Evolutionary conservation across 2,888 invertebrate species (phyloP).

Genomic region (Pediacus dermestoides): DNA sequence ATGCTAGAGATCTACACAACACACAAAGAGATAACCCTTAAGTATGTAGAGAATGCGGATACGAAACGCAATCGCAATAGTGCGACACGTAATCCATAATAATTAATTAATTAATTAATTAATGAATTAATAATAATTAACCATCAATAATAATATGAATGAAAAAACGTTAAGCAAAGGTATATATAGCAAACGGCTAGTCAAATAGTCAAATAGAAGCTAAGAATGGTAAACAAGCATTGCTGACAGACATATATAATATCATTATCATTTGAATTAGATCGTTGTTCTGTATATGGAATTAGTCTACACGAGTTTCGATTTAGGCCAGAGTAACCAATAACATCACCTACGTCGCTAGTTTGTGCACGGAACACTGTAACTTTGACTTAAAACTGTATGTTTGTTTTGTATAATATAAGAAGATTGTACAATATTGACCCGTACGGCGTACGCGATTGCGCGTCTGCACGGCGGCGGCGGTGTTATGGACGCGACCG

Average conservation of each 20-base stretch:
- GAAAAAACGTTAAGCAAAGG: conserved; percentile 36
- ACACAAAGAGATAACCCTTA: conserved; percentile 51
- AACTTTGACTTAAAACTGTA: conserved; percentile 31
- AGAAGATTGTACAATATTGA: conserved; percentile 34
- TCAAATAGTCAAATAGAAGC: conserved; percentile 46
- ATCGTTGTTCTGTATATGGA: conserved; percentile 53
- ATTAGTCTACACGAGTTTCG: conserved; percentile 52
- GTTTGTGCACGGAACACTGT: conserved; percentile 39
- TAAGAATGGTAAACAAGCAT: conserved; percentile 48
- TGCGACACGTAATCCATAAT: conserved; percentile 45
- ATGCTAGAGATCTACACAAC: conserved; percentile 51
- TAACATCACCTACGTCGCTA: conserved; percentile 44
- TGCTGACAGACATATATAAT: conserved; percentile 47
- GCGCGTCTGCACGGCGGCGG: conserved; percentile 22
- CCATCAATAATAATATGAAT: conserved; percentile 32
- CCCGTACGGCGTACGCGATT: conserved; percentile 30
- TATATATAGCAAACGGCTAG: conserved; percentile 44
- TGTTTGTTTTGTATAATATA: too few species aligned
- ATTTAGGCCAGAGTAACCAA: conserved; percentile 50
- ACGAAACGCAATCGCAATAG: conserved; percentile 6
- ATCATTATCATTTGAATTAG: conserved; percentile 47
- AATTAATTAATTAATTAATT: conserved; percentile 38
- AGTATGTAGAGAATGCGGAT: conserved; percentile 38
- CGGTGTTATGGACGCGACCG: conserved; percentile 16
- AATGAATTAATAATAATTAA: conserved; percentile 24